Conservation (phyloP, 1,140 invertebrate genomes). For the Leucophenga varia region DNA sequence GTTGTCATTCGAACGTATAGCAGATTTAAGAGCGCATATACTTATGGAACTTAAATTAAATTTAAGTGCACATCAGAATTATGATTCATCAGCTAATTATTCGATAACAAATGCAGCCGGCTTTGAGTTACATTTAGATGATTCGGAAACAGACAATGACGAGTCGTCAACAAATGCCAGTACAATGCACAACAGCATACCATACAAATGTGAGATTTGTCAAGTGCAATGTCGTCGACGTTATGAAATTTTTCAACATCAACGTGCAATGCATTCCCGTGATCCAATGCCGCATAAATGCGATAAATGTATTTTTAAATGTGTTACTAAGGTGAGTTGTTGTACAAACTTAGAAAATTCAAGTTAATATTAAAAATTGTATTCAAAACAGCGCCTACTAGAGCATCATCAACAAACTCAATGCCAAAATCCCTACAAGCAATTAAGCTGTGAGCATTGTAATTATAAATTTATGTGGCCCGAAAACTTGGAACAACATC, state of each 20-base stretch:
- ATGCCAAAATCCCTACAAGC: conserved; percentile 15
- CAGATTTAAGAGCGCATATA: conserved; percentile 8
- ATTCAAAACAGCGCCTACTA: conserved; percentile 9
- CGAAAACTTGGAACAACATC: conserved; percentile 55
- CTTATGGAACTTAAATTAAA: not conserved
- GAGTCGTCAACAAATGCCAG: too few relatives aligned
- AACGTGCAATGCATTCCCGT: conserved; percentile 10
- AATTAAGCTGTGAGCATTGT: conserved; percentile 53
- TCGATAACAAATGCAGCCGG: conserved; percentile 19
- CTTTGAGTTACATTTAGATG: conserved; percentile 19
- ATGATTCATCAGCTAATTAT: conserved; percentile 9
- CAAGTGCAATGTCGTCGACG: conserved; percentile 44
- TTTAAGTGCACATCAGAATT: not conserved
- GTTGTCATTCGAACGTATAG: conserved; percentile 3
- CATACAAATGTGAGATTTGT: conserved; percentile 56
- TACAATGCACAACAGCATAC: too few relatives aligned
- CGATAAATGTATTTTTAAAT: conserved; percentile 14
- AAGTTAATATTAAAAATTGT: not conserved
- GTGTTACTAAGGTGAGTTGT: conserved; percentile 2
- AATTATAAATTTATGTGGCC: conserved; percentile 55
- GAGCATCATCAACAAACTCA: conserved; percentile 12
- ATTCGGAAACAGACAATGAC: conserved; percentile 22
- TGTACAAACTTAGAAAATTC: too few relatives aligned
- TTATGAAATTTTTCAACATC: conserved; percentile 19
- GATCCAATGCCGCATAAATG: conserved; percentile 15